phyloP scores from a whole-genome alignment of 2,113 vertebrate genomes.

The Blennius ocellaris region DNA sequence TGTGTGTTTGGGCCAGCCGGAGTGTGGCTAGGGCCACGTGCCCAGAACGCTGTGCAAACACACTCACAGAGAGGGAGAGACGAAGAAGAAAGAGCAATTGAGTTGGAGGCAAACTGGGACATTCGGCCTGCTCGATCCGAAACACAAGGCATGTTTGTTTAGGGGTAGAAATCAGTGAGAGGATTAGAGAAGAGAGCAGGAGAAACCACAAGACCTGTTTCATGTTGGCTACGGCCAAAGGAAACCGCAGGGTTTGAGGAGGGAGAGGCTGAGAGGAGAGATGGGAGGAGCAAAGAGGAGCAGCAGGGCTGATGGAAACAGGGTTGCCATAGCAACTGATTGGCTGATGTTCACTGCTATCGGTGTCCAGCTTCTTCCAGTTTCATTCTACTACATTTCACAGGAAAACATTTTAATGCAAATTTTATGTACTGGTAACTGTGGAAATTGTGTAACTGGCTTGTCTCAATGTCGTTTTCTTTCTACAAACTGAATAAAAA shows the following conservation, averaged over 20 bases:
- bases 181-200: constrained; percentile 45
- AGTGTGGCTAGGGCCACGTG: constrained; percentile 46
- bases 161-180: constrained; percentile 22
- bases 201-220: constrained; percentile 52
- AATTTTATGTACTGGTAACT: too few species aligned
- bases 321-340: constrained; percentile 80
- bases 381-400: too few species aligned
- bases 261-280: constrained; percentile 48
- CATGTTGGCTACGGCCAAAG: constrained; percentile 44
- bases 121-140: constrained; percentile 42
- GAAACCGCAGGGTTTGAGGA: constrained; percentile 54
- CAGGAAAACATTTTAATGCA: too few species aligned
- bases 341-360: constrained; percentile 58
- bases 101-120: constrained; percentile 43
- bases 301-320: constrained; percentile 48
- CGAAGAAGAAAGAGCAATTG: constrained; percentile 41
- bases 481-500: background rate
- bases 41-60: constrained; percentile 57
- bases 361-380: constrained; percentile 39
- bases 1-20: constrained; percentile 43
- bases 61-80: constrained; percentile 26
- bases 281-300: constrained; percentile 48
- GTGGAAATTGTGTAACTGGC: too few species aligned
- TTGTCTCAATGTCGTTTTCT: too few species aligned
- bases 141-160: constrained; percentile 64